phyloP scores from a whole-genome alignment of 1,140 invertebrate species.

The Neelides sp. region DNA sequence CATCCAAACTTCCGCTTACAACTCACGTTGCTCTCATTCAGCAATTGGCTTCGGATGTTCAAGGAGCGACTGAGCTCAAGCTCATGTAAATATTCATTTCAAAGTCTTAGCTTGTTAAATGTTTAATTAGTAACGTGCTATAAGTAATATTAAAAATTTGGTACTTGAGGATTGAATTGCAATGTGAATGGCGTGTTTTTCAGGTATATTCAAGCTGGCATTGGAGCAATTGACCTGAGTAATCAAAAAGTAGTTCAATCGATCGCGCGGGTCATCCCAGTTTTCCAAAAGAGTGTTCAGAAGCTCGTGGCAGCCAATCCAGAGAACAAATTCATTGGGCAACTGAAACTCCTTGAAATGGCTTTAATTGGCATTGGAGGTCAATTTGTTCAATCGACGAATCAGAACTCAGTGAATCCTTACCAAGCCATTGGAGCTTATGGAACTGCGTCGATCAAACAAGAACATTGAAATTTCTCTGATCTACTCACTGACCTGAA shows the following conservation, averaged over 20 bases:
- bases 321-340: conserved; percentile 15
- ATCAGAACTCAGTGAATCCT: too few species aligned
- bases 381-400: too few species aligned
- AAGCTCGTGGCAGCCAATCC: conserved; percentile 16
- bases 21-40: conserved; percentile 25
- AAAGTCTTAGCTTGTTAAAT: too few species aligned
- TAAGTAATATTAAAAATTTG: conserved; percentile 2
- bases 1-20: conserved; percentile 11
- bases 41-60: conserved; percentile 22
- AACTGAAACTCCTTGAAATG: conserved; percentile 26
- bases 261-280: conserved; percentile 22
- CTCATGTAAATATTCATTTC: conserved; percentile 16
- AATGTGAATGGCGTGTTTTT: not conserved
- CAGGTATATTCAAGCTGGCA: conserved; percentile 24
- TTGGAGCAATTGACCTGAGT: conserved; percentile 10
- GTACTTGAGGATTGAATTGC: not conserved
- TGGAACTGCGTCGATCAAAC: too few species aligned
- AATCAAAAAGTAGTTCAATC: conserved; percentile 19
- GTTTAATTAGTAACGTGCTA: too few species aligned
- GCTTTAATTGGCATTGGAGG: conserved; percentile 18
- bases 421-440: too few species aligned
- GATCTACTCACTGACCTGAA: too few species aligned
- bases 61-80: conserved; percentile 24
- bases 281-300: conserved; percentile 22
- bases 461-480: too few species aligned